Evolutionary conservation across 2,797 vertebrate species (phyloP).

Genomic region (Gymnodraco acuticeps): DNA sequence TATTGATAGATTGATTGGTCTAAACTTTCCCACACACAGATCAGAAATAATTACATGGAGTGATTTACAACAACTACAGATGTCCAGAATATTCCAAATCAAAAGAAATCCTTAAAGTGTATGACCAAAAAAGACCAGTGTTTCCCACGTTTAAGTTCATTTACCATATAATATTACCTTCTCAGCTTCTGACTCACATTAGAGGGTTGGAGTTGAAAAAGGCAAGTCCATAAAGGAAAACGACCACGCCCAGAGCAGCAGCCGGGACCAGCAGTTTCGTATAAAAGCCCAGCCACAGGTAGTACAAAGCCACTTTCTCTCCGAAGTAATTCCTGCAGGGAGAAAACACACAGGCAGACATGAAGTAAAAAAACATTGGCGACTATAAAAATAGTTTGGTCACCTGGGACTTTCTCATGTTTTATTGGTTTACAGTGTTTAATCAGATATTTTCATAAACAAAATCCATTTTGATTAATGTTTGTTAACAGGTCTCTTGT

Average conservation of each 20-base stretch:
- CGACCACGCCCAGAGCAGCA: conserved; percentile 78
- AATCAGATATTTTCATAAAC: background rate
- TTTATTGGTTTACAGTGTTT: background rate
- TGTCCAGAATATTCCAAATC: background rate
- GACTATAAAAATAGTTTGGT: background rate
- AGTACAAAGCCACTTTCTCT: conserved; percentile 95
- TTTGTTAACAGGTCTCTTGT: background rate
- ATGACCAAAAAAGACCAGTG: background rate
- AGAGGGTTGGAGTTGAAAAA: conserved; percentile 89
- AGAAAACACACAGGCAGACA: background rate
- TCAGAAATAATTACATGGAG: no score
- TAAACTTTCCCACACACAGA: no score
- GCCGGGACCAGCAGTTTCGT: conserved; percentile 88
- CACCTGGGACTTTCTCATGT: no score
- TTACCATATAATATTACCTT: background rate
- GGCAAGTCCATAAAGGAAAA: conserved; percentile 87
- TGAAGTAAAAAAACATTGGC: background rate
- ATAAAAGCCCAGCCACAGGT: conserved; percentile 95
- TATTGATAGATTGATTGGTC: no score
- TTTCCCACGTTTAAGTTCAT: background rate
- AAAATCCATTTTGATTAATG: background rate
- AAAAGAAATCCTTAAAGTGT: no score
- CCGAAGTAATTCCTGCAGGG: conserved; percentile 91
- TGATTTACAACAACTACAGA: no score
- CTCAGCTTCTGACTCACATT: conserved; percentile 84